phyloP scores from a whole-genome alignment of 2,113 vertebrate genomes.

The Caloenas nicobarica region DNA sequence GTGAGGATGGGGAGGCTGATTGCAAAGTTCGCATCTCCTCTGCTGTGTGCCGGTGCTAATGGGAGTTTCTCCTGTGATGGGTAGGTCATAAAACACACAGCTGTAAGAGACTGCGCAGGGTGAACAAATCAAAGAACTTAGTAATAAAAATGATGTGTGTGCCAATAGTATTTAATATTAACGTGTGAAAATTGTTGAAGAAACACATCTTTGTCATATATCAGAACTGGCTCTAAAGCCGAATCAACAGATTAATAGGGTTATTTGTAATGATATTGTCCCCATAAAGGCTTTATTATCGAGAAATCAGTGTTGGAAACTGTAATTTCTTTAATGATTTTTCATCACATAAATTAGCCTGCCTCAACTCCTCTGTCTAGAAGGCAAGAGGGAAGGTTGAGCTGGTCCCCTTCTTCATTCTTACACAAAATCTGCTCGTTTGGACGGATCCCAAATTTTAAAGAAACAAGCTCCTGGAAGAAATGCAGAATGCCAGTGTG shows the following conservation, averaged over 20 bases:
- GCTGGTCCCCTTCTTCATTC: constrained; percentile 56
- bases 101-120: not conserved
- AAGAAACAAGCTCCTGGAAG: constrained; percentile 66
- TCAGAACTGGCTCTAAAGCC: constrained; percentile 4
- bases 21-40: constrained; percentile 39
- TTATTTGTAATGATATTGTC: constrained; percentile 61
- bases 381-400: constrained; percentile 51
- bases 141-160: constrained; percentile 55
- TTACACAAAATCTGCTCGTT: constrained; percentile 71
- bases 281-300: constrained; percentile 39
- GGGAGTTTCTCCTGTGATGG: constrained; percentile 28
- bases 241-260: constrained; percentile 13
- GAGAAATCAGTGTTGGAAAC: constrained; percentile 50
- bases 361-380: constrained; percentile 57
- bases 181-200: constrained; percentile 34
- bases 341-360: constrained; percentile 63
- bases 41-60: not conserved
- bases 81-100: constrained; percentile 39
- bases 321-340: constrained; percentile 61
- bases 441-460: constrained; percentile 53
- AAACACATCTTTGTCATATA: constrained; percentile 26
- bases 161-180: constrained; percentile 62
- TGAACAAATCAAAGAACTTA: constrained; percentile 48
- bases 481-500: constrained; percentile 34
- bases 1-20: not conserved